phyloP scores from a whole-genome alignment of 2,797 vertebrate species.

The Tadarida brasiliensis region DNA sequence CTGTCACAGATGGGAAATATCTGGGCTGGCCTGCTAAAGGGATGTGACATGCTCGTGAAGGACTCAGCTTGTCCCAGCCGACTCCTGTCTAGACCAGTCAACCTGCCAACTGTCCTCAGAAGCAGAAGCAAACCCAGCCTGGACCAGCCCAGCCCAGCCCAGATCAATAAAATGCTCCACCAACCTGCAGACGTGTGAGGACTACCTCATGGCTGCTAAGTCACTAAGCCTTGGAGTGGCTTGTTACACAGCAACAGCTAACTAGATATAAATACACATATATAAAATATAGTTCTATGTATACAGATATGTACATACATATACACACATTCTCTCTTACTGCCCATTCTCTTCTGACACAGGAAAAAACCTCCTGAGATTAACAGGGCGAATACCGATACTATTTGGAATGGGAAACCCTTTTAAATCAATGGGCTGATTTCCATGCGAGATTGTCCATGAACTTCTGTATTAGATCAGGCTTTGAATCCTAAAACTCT shows the following conservation, averaged over 20 bases:
- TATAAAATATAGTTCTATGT: accelerated
- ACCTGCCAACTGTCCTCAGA: neutral
- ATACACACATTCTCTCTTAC: neutral
- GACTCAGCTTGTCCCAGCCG: neutral
- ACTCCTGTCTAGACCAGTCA: neutral
- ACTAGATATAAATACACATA: too few species aligned
- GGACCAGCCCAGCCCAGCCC: neutral
- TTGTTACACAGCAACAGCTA: neutral
- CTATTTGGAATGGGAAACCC: neutral
- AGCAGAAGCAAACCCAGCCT: neutral
- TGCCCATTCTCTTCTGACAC: neutral
- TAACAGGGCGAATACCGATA: neutral
- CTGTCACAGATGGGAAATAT: neutral
- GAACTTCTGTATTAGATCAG: too few species aligned
- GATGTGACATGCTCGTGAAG: neutral
- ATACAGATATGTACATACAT: accelerated
- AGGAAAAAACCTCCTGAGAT: neutral
- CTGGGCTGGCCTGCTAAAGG: neutral
- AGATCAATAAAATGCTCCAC: neutral
- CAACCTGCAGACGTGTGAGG: accelerated
- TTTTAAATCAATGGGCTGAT: neutral
- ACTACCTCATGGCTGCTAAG: neutral
- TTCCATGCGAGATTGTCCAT: too few species aligned
- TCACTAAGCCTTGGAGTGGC: neutral
- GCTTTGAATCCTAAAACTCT: neutral